These are phyloP conservation scores for Biston stratarius DNA, from an alignment of 2,888 invertebrate genomes.

Conservation along the genomic window DNA sequence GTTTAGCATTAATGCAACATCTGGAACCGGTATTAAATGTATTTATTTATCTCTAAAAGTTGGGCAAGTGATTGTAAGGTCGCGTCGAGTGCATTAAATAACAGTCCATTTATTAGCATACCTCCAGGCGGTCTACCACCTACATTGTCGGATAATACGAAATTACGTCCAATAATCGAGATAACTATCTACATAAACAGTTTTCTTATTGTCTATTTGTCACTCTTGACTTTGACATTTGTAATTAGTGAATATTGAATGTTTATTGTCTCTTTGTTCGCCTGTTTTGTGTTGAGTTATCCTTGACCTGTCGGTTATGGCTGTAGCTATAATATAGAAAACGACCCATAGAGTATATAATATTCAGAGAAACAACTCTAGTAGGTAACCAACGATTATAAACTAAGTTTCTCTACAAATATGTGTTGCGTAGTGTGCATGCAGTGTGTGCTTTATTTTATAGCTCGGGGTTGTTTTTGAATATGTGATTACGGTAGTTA, in stretches of 20 bases:
- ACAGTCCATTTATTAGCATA: constrained; percentile 67
- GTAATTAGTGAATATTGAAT: constrained; percentile 62
- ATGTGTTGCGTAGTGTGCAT: too few species aligned
- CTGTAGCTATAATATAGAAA: constrained; percentile 8
- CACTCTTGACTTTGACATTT: constrained; percentile 65
- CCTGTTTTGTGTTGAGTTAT: constrained; percentile 54
- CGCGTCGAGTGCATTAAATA: constrained; percentile 53
- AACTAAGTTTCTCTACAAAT: not conserved
- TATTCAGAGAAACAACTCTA: not conserved
- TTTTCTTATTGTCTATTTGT: constrained; percentile 53
- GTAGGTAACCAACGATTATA: not conserved
- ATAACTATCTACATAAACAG: constrained; percentile 55
- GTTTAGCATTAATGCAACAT: too few species aligned
- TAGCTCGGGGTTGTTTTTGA: too few species aligned
- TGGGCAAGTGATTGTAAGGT: constrained; percentile 72
- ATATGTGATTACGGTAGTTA: too few species aligned
- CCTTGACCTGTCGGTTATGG: constrained; percentile 66
- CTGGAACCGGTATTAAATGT: constrained; percentile 1
- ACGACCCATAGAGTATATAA: not conserved
- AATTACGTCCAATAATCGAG: constrained; percentile 66
- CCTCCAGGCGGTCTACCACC: constrained; percentile 49
- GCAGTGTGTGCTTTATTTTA: too few species aligned
- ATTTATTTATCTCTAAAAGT: constrained; percentile 44
- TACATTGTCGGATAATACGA: constrained; percentile 62
- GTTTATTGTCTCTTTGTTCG: constrained; percentile 63